phyloP scores from a whole-genome alignment of 1,140 invertebrate species.

The Lutraria rhynchaena region DNA sequence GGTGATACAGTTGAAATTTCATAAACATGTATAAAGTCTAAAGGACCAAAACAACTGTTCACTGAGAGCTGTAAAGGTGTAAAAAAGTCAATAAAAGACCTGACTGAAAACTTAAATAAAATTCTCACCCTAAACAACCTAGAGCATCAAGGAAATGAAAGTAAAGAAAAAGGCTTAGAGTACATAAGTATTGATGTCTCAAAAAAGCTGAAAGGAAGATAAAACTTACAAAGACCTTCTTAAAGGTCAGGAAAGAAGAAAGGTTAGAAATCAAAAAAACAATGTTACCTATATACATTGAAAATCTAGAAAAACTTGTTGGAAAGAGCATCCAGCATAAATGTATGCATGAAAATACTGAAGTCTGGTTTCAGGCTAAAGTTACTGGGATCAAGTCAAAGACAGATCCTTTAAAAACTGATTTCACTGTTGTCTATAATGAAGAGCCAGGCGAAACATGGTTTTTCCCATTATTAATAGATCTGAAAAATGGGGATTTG shows the following conservation, averaged over 20 bases:
- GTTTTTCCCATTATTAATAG: neutral
- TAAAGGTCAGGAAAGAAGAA: neutral
- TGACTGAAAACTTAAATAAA: neutral
- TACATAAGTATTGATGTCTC: neutral
- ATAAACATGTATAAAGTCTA: neutral
- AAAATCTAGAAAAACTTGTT: neutral
- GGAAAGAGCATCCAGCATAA: neutral
- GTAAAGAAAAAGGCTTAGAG: neutral
- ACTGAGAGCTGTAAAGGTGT: neutral
- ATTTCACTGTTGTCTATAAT: neutral
- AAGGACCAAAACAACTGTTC: neutral
- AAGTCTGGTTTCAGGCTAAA: neutral
- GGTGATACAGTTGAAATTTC: neutral
- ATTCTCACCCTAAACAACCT: neutral
- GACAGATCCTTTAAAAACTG: neutral
- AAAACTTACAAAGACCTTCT: neutral
- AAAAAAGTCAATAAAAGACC: neutral
- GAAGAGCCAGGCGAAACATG: neutral
- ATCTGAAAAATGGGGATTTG: conserved; percentile 5
- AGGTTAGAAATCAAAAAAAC: neutral
- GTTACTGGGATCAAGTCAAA: neutral
- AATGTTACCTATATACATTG: neutral
- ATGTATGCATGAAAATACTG: neutral
- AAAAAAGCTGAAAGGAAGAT: neutral
- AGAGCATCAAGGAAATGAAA: neutral